phyloP scores from a whole-genome alignment of 1,140 invertebrate genomes.

The Drosophila ironensis region DNA sequence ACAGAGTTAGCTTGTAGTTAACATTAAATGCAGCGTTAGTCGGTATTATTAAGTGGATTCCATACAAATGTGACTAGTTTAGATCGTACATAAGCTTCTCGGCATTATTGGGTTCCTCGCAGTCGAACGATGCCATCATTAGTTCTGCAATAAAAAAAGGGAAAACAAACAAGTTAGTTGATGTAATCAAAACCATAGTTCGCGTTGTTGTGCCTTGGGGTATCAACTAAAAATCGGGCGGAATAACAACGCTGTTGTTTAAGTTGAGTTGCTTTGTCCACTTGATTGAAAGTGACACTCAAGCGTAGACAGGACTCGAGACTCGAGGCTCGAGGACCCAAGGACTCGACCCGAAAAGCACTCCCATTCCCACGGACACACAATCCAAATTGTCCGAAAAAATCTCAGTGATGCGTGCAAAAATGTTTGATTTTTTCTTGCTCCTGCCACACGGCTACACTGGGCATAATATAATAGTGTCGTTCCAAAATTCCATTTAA shows the following conservation, averaged over 20 bases:
- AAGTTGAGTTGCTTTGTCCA: constrained; percentile 60
- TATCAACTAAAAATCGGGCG: constrained; percentile 28
- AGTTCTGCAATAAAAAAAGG: constrained; percentile 58
- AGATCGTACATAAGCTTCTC: constrained; percentile 81
- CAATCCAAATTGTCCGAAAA: constrained; percentile 39
- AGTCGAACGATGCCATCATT: constrained; percentile 81
- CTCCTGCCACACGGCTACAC: background rate
- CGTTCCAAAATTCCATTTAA: background rate
- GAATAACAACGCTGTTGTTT: constrained; percentile 46
- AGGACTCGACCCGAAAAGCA: constrained; percentile 1
- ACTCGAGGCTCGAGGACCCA: constrained; percentile 23
- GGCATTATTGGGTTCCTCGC: constrained; percentile 78
- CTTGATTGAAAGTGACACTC: constrained; percentile 67
- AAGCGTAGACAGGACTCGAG: constrained; percentile 33
- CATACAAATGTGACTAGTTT: constrained; percentile 40
- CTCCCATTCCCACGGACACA: constrained; percentile 5
- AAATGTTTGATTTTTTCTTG: constrained; percentile 49
- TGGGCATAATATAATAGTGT: too few species aligned
- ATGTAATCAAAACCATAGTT: constrained; percentile 7
- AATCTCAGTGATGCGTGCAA: constrained; percentile 45
- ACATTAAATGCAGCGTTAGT: constrained; percentile 39
- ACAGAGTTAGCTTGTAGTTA: constrained; percentile 14
- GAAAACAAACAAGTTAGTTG: background rate
- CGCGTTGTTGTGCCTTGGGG: background rate
- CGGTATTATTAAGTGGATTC: constrained; percentile 2